Base-by-base conservation (phyloP, 2,888 invertebrate genomes). In the Microdon myrmicae region DNA sequence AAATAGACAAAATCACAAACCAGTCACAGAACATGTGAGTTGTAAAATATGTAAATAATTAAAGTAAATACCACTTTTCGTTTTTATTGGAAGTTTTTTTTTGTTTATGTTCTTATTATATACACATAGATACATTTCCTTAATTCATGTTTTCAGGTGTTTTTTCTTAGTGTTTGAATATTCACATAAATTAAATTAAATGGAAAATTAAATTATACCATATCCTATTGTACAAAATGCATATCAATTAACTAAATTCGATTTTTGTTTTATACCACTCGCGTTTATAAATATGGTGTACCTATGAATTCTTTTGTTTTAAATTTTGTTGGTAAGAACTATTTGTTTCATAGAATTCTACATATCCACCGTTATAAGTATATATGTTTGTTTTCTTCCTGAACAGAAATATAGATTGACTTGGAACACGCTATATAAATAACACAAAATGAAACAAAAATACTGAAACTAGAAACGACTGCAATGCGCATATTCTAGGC, bases 41-140 rank as follows among this genome's bases (percentile, higher is more conserved):
- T 67, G 58, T 60, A 67, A 23, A 55, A 54, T 34, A 26, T 67
- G 55, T 67, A 67, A 39, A 64, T 64, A 64, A 31, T 20, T 12
- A 51, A 43, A 43, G 43, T 10, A 45, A 14, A 12, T 23, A 32
- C 31, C 10, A 25, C 7, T 25, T 25, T 19, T 12, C 5, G 4
- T 44, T 37, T 34, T 9, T n/a, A n/a, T n/a, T n/a, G n/a, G n/a
- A 19, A 32, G 39, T 9, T 7, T 20, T 13, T 16, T 20, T 31
- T 47, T 2, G 10, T 16, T 39, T 17, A 22, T 26, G n/a, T 32
- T 37, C 9, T n/a, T n/a, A n/a, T n/a, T n/a, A n/a, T n/a, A n/a
- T n/a, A n/a, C n/a, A n/a, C n/a, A n/a, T n/a, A n/a, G n/a, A n/a
- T n/a, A n/a, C n/a, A n/a, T n/a, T n/a, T n/a, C n/a, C n/a, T n/a